Evolutionary conservation across 1,140 invertebrate genomes (phyloP), one percentile per base, ranked within the genome.

Genomic region (Drosophila santomea): DNA sequence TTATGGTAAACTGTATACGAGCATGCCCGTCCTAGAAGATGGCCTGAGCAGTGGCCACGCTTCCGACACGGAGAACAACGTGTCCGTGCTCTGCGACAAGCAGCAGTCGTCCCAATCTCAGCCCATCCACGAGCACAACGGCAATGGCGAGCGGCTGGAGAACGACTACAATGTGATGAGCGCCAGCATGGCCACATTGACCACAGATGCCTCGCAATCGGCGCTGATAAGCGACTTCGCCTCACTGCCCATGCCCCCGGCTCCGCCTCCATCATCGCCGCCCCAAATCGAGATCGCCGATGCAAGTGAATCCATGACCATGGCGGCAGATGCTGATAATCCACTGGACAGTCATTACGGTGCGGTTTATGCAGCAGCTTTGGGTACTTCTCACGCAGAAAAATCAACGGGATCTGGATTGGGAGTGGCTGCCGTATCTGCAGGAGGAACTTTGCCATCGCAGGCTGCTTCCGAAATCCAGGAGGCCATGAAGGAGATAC

Each of bases 11-110:
- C 73, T 92, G 11, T 92, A 92, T 43, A 92, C 91, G n/a, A 92
- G 96, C 76, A 97, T 99, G 97, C 98, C 98, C 0, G 96, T 98
- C n/a, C 94, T 99, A 11, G 98, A 99, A 93, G 98, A 99, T 93
- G 98, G 98, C 71, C 90, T 99, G 73, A 95, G 97, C 50, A 97
- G 96, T 47, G 98, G 97, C 14, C 97, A 98, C 90, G 96, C 96
- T 3, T 98, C 97, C 78, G 98, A 98, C 92, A 96, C 95, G 1
- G 98, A 98, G 91, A 98, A 98, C 92, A 97, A 97, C 93, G 74
- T 86, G 1, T 89, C 83, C 1, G 85, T 83, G 14, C 64, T 89
- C 12, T 80, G 81, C 47, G 84, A 91, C 52, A 91, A 79, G 63
- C 73, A 88, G 17, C 60, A 44, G 6, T 32, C 51, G 7, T 56